Percentiles rank a stretch among this genome's conserved stretches.
Conservation (phyloP, 1,140 invertebrate species). For the Xylocopa sonorina region DNA sequence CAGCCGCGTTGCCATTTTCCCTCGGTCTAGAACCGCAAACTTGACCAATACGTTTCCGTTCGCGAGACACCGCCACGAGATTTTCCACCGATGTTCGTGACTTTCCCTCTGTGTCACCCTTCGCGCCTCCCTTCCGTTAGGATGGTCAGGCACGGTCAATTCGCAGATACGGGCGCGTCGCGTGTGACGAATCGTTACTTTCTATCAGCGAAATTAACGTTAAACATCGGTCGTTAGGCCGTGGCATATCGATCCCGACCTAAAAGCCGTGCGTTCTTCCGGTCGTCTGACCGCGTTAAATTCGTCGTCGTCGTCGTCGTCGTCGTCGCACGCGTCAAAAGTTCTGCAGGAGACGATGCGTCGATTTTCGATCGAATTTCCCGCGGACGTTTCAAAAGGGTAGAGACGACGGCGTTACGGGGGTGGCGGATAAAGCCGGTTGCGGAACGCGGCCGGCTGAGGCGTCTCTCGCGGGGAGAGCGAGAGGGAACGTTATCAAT, state of each 20-base stretch:
- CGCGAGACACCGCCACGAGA: too few relatives aligned
- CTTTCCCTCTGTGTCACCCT: not conserved
- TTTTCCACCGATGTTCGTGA: not conserved
- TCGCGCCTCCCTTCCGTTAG: not conserved
- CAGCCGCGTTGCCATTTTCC: not conserved
- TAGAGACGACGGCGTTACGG: not conserved
- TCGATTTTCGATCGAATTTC: slow-evolving; percentile 11
- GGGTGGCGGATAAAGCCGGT: too few relatives aligned
- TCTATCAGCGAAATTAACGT: slow-evolving; percentile 33
- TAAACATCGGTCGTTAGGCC: not conserved
- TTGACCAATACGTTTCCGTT: too few relatives aligned
- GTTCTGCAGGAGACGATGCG: too few relatives aligned
- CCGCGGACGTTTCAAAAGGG: not conserved
- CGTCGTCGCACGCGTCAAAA: not conserved
- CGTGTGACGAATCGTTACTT: slow-evolving; percentile 41
- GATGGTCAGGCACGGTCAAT: not conserved
- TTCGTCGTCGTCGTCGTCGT: not conserved
- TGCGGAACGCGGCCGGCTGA: slow-evolving; percentile 17
- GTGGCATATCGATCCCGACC: slow-evolving; percentile 17
- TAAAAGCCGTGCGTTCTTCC: not conserved
- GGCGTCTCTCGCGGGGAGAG: too few relatives aligned
- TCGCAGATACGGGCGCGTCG: slow-evolving; percentile 18
- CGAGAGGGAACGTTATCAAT: slow-evolving; percentile 65
- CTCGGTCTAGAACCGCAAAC: too few relatives aligned
- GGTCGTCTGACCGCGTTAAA: not conserved